Evolutionary conservation across 2,113 vertebrate genomes (phyloP).

Genomic region (Brachypteracias leptosomus): DNA sequence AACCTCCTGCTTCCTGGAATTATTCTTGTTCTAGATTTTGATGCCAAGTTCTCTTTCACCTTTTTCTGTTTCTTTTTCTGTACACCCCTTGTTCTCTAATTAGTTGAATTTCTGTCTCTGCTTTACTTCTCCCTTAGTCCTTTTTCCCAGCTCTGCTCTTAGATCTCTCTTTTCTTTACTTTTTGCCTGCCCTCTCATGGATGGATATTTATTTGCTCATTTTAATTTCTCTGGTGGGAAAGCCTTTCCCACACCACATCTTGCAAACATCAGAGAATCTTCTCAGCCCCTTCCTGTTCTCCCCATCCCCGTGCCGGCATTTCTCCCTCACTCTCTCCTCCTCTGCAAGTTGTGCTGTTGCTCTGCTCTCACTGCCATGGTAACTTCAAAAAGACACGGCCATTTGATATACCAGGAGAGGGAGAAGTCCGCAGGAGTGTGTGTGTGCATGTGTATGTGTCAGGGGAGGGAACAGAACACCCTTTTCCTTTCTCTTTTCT

Average conservation of each 20-base stretch:
- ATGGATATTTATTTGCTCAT: constrained; percentile 64
- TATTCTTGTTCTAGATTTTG: neutral
- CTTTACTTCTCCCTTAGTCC: neutral
- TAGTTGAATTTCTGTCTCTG: neutral
- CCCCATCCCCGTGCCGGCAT: accelerated
- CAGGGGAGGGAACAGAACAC: neutral
- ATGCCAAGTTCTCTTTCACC: neutral
- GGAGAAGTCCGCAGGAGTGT: constrained; percentile 8
- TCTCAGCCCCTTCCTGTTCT: neutral
- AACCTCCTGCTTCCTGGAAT: neutral
- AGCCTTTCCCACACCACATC: neutral
- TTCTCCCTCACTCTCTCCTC: neutral
- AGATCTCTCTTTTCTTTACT: constrained; percentile 22
- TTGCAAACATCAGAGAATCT: constrained; percentile 46
- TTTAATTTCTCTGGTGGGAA: constrained; percentile 10
- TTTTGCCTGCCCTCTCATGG: constrained; percentile 39
- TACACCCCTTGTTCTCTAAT: constrained; percentile 7
- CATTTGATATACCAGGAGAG: constrained; percentile 5
- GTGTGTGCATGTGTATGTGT: neutral
- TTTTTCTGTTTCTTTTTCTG: neutral
- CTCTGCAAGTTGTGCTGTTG: neutral
- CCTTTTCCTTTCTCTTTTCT: constrained; percentile 13
- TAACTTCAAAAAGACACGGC: constrained; percentile 46
- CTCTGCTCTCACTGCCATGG: constrained; percentile 45
- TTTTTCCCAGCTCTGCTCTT: neutral